Base-by-base conservation (phyloP, 2,797 vertebrate genomes). In the Sebastes dallii region DNA sequence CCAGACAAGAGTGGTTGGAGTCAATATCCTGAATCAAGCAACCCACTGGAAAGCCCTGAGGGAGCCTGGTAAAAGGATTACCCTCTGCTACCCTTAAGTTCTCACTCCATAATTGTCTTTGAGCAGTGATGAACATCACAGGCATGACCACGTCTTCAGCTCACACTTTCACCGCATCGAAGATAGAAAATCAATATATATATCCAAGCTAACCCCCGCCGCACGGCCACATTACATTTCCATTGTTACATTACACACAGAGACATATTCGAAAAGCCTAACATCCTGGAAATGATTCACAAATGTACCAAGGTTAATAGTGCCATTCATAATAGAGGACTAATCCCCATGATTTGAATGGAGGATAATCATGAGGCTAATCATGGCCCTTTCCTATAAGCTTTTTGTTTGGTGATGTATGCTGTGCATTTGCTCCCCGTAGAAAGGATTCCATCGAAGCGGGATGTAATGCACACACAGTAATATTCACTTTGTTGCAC, bases 21-120 rank as follows among this genome's bases (percentile, higher is more conserved):
- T 95, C 94, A 92, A 95, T 95, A 95, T 91, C 86, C 78, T 88
- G 82, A 90, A 86, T 88, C 89, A 91, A 73, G 88, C 84, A 80
- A 83, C 84, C 83, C 72, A 86, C 74, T 86, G 86, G 81, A 89
- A 90, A 86, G 88, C 82, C 91, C 81, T 54, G 74, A 80, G 90
- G 92, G 88, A 93, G 91, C 80, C 82, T 88, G 88, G 90, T 96
- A 95, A 96, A 93, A 93, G 94, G 94, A 96, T 96, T 95, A 95
- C 86, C 92, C 86, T 92, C 88, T 87, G 89, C 88, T 88, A 91
- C 86, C 91, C 89, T 90, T 90, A 91, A 87, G 82, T 91, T 94
- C 90, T 90, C 91, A 91, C 90, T 93, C 80, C 80, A 87, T 95
- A 92, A 96, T 95, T 95, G 93, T 94, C 93, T 94, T 94, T 95